A percentile compares a stretch with the other conserved stretches of the same genome.
Evolutionary conservation across 2,113 vertebrate genomes (phyloP).

Genomic region (Oenanthe oenanthe): DNA sequence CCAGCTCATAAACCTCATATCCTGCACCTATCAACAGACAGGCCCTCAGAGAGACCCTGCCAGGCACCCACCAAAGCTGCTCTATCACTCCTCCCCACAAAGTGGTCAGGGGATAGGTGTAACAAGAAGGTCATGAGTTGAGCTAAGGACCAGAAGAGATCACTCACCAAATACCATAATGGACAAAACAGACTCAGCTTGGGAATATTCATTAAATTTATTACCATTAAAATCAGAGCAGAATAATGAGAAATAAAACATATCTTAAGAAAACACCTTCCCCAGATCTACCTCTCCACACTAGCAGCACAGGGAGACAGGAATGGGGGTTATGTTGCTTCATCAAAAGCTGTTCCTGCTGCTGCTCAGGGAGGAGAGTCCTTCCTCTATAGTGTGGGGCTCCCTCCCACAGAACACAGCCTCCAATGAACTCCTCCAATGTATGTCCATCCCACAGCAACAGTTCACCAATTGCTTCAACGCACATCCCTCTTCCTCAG

Average conservation of each 20-base stretch:
- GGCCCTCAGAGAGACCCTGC: not conserved
- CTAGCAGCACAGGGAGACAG: fast-evolving
- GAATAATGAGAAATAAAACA: not conserved
- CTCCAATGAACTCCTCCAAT: not conserved
- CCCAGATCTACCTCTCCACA: not conserved
- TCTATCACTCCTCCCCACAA: not conserved
- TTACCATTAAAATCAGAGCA: not conserved
- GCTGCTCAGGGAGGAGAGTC: not conserved
- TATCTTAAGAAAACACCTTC: not conserved
- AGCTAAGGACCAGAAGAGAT: not conserved
- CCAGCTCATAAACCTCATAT: not conserved
- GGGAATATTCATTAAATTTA: not conserved
- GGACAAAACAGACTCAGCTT: not conserved
- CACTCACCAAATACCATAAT: not conserved
- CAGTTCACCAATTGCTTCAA: not conserved
- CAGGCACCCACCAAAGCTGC: not conserved
- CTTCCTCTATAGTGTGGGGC: not conserved
- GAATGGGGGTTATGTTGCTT: not conserved
- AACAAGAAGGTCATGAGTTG: not conserved
- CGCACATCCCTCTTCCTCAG: not conserved
- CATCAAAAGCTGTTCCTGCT: not conserved
- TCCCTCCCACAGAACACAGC: not conserved
- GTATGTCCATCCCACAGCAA: not conserved
- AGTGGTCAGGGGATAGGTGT: not conserved
- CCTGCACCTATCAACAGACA: not conserved